Base-by-base conservation (phyloP, 2,113 vertebrate genomes). In the Lepidothrix coronata region DNA sequence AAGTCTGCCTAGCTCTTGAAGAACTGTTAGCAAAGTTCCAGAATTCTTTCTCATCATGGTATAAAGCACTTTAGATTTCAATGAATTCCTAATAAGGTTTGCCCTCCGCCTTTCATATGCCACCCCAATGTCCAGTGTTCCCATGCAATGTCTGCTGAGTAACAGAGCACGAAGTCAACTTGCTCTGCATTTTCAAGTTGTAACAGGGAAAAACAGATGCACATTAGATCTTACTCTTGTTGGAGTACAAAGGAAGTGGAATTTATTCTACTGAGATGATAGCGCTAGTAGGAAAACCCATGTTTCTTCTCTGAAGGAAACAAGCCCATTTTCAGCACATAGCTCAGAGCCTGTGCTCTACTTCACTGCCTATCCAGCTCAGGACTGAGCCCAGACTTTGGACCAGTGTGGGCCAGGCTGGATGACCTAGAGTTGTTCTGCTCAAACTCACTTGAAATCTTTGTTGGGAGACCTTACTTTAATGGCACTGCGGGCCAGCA, bases 1-100 rank as follows among this genome's bases (percentile, higher is more conserved):
- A 55, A 51, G 44, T 77, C 63, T 63, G 85, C 48, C 75, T 59
- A 70, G 83, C n/a, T 87, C 44, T 90, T 93, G 31, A 80, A 88
- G 91, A 91, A 62, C 39, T 37, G 39, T 73, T 88, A 62, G 58
- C 66, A 54, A 85, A 80, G 55, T 76, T 71, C 39, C 33, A 67
- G 61, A 75, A 67, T 71, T 61, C 54, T 87, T 65, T 75, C 57
- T 78, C 48, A 74, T 82, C 25, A 41, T 14, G 21, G 23, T 85
- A 83, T 83, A 94, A 94, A 93, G 43, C 12, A 66, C 9, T 91
- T 70, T 54, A 80, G 58, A 49, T 13, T 25, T 65, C 55, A 79
- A 7, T 83, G 73, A 85, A 89, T 82, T 88, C 23, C 43, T 85
- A 31, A 49, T 39, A 48, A 75, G 31, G 0, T 12, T 59, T 58